Conservation (phyloP, 2,797 vertebrate genomes). For the Manis crassicaudata region DNA sequence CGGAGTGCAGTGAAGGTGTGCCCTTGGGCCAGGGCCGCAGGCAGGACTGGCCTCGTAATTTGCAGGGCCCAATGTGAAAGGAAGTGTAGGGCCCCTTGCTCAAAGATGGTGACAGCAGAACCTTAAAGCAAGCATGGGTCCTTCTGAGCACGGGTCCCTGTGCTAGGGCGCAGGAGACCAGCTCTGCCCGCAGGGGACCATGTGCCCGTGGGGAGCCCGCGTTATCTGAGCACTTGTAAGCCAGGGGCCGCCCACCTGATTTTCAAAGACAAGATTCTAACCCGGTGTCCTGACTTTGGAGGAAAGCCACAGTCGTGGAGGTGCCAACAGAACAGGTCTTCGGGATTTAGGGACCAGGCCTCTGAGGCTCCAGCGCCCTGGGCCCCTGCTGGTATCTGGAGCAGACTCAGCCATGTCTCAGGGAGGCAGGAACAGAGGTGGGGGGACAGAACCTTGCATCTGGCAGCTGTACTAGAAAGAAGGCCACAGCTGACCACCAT, state of each 20-base stretch:
- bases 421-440: neutral
- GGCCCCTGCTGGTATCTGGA: neutral
- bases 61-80: neutral
- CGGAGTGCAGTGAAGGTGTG: no score
- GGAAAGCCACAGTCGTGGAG: rapidly evolving
- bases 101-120: neutral
- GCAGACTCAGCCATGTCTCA: neutral
- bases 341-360: neutral
- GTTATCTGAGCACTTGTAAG: neutral
- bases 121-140: neutral
- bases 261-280: neutral
- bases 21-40: neutral
- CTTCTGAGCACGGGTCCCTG: neutral
- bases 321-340: neutral
- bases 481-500: neutral
- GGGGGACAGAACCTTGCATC: neutral
- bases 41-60: neutral
- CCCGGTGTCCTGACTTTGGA: neutral
- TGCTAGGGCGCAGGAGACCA: neutral
- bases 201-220: neutral
- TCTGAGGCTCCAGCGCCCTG: neutral
- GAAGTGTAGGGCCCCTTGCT: neutral
- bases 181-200: no score
- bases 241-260: neutral
- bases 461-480: neutral